phyloP scores from a whole-genome alignment of 2,888 invertebrate genomes.

The Oscheius sp. region DNA sequence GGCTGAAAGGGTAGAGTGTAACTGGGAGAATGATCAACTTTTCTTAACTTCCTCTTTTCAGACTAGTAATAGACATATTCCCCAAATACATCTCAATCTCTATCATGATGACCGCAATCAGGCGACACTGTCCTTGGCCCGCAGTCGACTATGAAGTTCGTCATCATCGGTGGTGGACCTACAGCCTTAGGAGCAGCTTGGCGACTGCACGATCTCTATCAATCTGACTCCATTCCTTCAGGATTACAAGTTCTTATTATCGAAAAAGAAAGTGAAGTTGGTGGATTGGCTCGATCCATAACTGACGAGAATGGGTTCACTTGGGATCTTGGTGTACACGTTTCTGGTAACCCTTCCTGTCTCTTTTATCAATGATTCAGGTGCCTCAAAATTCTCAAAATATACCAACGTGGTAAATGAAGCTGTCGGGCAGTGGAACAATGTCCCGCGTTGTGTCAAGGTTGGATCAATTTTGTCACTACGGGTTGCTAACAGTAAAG shows the following conservation, averaged over 20 bases:
- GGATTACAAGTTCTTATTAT: constrained; percentile 43
- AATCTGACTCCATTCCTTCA: constrained; percentile 16
- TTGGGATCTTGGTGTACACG: constrained; percentile 51
- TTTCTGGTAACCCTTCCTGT: constrained; percentile 37
- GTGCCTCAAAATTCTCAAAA: constrained; percentile 37
- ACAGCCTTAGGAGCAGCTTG: constrained; percentile 50
- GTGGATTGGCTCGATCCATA: constrained; percentile 46
- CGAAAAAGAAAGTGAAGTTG: constrained; percentile 44
- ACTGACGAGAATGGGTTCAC: constrained; percentile 46
- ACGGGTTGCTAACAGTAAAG: neutral
- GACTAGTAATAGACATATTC: neutral
- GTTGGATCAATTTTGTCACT: constrained; percentile 10
- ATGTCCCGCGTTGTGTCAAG: constrained; percentile 47
- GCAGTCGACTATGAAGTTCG: constrained; percentile 39
- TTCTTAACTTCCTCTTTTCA: neutral
- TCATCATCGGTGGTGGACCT: constrained; percentile 52
- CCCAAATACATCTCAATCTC: neutral
- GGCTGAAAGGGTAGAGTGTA: too few species aligned
- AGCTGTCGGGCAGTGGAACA: constrained; percentile 44
- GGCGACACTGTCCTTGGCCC: constrained; percentile 27
- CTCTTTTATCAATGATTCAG: constrained; percentile 26
- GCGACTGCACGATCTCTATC: constrained; percentile 41
- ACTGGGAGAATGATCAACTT: neutral
- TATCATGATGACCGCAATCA: constrained; percentile 32
- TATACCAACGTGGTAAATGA: constrained; percentile 40